These are phyloP conservation scores for Drosophila trichaetosa DNA, from an alignment of 2,888 invertebrate genomes.

Conservation along the genomic window DNA sequence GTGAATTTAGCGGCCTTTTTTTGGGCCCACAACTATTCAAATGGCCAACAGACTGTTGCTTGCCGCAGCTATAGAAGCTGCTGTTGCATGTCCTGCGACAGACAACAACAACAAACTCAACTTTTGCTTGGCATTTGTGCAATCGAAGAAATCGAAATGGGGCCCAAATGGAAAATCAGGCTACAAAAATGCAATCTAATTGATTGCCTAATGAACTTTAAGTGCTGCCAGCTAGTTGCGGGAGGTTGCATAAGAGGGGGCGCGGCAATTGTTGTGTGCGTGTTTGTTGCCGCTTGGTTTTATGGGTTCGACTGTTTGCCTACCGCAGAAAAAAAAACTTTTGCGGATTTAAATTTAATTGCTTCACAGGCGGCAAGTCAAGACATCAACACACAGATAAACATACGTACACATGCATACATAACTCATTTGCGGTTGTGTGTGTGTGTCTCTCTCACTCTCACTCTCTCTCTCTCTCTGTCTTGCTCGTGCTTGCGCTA, in stretches of 20 bases:
- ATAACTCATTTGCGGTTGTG: slow-evolving; percentile 47
- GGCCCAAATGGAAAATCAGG: slow-evolving; percentile 35
- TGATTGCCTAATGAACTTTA: slow-evolving; percentile 51
- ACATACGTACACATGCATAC: slow-evolving; percentile 8
- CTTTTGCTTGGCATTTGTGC: slow-evolving; percentile 40
- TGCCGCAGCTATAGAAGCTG: slow-evolving; percentile 11
- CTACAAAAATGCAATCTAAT: slow-evolving; percentile 47
- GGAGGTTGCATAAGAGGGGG: background rate
- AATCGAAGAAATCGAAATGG: slow-evolving; percentile 45
- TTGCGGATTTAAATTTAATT: slow-evolving; percentile 72
- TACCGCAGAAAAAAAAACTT: slow-evolving; percentile 24
- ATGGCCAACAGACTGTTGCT: slow-evolving; percentile 65
- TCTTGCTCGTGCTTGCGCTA: slow-evolving; percentile 15
- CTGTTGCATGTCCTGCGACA: slow-evolving; percentile 25
- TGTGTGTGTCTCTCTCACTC: background rate
- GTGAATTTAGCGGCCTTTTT: background rate
- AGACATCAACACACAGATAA: slow-evolving; percentile 30
- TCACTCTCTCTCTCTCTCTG: background rate
- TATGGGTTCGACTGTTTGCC: slow-evolving; percentile 46
- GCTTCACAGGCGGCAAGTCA: slow-evolving; percentile 59
- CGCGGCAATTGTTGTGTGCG: slow-evolving; percentile 4
- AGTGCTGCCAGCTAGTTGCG: slow-evolving; percentile 28
- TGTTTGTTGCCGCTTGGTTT: slow-evolving; percentile 27
- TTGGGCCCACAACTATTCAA: slow-evolving; percentile 7
- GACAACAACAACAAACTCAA: slow-evolving; percentile 4